Percentiles rank a stretch among this genome's conserved stretches.
These are phyloP conservation scores for Dendroctonus ponderosae DNA, from an alignment of 1,140 invertebrate genomes.

Conservation along the genomic window DNA sequence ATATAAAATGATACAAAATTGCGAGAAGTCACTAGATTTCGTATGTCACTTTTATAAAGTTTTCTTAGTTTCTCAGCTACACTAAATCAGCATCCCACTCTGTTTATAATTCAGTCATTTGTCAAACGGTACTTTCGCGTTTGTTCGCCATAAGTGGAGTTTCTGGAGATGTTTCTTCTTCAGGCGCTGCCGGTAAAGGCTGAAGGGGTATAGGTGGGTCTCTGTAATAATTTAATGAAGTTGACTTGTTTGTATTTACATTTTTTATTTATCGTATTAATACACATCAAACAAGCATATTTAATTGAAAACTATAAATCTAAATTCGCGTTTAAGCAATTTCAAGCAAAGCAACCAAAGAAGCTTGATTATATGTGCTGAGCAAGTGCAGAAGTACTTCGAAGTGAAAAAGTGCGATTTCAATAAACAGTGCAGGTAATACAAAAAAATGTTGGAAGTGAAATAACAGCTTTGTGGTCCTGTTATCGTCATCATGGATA, in stretches of 20 bases:
- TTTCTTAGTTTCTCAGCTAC: background rate
- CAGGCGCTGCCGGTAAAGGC: conserved; percentile 43
- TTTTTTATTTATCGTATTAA: no score
- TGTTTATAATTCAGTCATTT: conserved; percentile 42
- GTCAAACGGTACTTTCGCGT: conserved; percentile 60
- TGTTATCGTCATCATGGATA: background rate
- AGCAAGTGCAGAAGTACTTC: no score
- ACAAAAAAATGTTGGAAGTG: background rate
- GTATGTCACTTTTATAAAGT: conserved; percentile 1
- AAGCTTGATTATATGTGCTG: no score
- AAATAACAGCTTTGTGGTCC: background rate
- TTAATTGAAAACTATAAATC: no score
- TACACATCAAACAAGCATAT: no score
- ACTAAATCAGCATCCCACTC: conserved; percentile 30
- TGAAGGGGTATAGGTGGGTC: conserved; percentile 54
- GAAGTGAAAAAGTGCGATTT: no score
- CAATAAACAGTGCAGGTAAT: background rate
- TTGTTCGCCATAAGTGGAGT: conserved; percentile 58
- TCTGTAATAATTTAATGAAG: conserved; percentile 7
- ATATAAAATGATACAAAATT: background rate
- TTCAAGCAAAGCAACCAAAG: no score
- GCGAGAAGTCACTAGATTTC: background rate
- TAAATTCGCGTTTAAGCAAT: no score
- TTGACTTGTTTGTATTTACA: no score
- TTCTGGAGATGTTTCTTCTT: conserved; percentile 55